A percentile compares a stretch with the other conserved stretches of the same genome.
Conservation (phyloP, 1,140 invertebrate genomes). For the Melipona quadrifasciata region DNA sequence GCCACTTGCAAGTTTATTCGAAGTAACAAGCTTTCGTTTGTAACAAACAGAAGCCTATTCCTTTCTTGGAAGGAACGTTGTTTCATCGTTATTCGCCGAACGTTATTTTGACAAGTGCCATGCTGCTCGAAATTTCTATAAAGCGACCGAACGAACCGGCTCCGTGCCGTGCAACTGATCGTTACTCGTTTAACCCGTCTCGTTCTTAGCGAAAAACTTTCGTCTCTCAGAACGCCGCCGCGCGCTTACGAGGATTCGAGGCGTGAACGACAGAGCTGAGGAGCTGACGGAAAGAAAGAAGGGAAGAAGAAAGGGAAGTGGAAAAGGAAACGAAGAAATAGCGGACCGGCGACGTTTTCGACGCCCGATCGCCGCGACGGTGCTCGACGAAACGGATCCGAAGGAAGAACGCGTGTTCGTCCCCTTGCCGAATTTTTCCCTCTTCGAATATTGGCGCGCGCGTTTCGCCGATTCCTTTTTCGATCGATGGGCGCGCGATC, state of each 20-base stretch:
- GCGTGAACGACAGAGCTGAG: not conserved
- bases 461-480: not conserved
- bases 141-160: constrained; percentile 10
- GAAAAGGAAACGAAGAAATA: not conserved
- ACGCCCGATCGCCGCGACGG: constrained; percentile 21
- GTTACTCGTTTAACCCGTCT: constrained; percentile 77
- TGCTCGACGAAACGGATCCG: constrained; percentile 10
- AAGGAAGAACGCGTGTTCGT: not conserved
- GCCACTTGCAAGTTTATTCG: not conserved
- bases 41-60: not conserved
- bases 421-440: not conserved
- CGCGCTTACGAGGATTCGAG: constrained; percentile 39
- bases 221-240: constrained; percentile 61
- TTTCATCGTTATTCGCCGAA: not conserved
- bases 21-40: not conserved
- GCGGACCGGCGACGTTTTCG: not conserved
- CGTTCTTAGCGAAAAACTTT: constrained; percentile 73
- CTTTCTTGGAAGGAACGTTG: too few species aligned
- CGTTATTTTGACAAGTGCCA: not conserved
- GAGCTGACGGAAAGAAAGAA: not conserved
- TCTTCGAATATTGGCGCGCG: not conserved
- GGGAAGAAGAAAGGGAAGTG: constrained; percentile 12
- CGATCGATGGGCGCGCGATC: not conserved
- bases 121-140: not conserved
- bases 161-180: constrained; percentile 72